Evolutionary conservation across 1,140 invertebrate species (phyloP), one percentile per base, ranked within the genome.

Genomic region (Drosophila yakuba): DNA sequence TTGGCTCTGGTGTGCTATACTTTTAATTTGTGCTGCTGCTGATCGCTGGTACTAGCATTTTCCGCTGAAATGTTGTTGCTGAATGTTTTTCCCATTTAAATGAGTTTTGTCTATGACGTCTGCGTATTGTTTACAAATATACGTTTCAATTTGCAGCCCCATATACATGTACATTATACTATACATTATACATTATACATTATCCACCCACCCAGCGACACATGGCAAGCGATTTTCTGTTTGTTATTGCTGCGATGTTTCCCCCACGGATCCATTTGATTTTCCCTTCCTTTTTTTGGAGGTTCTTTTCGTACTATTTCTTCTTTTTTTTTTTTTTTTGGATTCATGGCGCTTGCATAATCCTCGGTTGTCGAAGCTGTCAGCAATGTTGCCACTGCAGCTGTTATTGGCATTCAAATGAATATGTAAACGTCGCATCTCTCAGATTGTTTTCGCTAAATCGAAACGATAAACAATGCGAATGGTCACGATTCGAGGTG

Each of bases 91-190:
- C 47, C 45, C 64, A 86, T 88, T 82, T 79, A 88, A 86, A 86
- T 86, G 79, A 77, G 83, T 74, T 88, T 79, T 83, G 75, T 79
- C 79, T 88, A 86, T 86, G 83, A 86, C 83, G 83, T 86, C 83
- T 86, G 79, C 66, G 76, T 89, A 88, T 88, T 86, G 84, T 86
- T 86, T 86, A 86, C 83, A 86, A 86, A 86, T 88, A 83, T 88
- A 88, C 83, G 60, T 88, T 86, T 86, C 79, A 86, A 81, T 86
- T 88, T 86, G 78, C 74, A 86, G 48, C 58, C 58, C 44, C 57
- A 67, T 59, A 47, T 52, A 32, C 61, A 54, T 56, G 67, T 56
- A 58, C 66, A 59, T 76, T 75, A 55, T 64, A 71, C 28, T 8
- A 32, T 32, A 32, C 28, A 10, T 32, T 32, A 25, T 25, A 25